phyloP scores from a whole-genome alignment of 2,113 vertebrate species.

The Ceratotherium simum region DNA sequence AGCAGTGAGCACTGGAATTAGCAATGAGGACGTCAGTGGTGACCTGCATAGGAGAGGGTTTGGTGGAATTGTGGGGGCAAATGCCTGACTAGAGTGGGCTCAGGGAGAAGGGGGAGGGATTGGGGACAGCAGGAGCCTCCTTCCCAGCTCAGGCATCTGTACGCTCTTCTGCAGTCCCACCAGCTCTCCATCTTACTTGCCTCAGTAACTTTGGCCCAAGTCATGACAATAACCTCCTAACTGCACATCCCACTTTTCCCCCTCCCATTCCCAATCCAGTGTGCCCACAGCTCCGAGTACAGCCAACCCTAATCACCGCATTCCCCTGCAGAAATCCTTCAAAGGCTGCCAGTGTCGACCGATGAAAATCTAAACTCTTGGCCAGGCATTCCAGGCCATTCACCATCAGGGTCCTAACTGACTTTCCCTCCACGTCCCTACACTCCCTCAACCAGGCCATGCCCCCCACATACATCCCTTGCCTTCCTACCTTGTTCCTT shows the following conservation, averaged over 20 bases:
- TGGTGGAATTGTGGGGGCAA: neutral
- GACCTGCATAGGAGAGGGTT: neutral
- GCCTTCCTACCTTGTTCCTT: neutral
- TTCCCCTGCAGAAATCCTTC: neutral
- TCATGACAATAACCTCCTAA: neutral
- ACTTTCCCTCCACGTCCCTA: neutral
- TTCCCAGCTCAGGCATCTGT: neutral
- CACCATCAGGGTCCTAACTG: neutral
- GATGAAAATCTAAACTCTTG: neutral
- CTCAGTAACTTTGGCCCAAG: neutral
- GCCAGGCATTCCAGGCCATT: neutral
- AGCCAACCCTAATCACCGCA: rapidly evolving
- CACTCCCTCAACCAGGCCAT: rapidly evolving
- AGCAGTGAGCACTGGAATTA: neutral
- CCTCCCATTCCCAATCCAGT: neutral
- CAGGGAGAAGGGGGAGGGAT: neutral
- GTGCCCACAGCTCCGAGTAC: neutral
- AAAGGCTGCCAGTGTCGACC: neutral
- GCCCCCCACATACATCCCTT: rapidly evolving
- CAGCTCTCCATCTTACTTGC: rapidly evolving
- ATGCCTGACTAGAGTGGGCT: no score
- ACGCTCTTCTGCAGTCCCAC: neutral
- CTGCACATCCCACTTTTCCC: rapidly evolving
- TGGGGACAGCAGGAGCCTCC: neutral
- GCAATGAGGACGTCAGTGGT: rapidly evolving